Conservation (phyloP, 2,888 invertebrate genomes). For the Drosophila acutilabella region DNA sequence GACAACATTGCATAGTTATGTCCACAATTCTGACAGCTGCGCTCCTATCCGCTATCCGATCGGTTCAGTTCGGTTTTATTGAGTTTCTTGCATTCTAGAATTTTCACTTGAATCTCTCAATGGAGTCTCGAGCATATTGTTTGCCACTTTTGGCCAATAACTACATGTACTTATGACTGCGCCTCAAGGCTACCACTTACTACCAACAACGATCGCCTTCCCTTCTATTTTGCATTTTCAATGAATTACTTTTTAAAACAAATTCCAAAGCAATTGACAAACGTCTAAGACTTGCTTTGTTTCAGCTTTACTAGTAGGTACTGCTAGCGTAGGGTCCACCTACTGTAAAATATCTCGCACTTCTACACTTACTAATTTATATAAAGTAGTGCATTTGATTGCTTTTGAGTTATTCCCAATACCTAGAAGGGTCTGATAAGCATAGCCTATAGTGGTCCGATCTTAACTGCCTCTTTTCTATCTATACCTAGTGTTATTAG, state of each 20-base stretch:
- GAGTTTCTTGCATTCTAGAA: slow-evolving; percentile 14
- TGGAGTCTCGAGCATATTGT: slow-evolving; percentile 26
- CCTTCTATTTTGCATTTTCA: slow-evolving; percentile 1
- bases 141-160: slow-evolving; percentile 23
- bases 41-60: slow-evolving; percentile 23
- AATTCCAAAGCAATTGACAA: neutral
- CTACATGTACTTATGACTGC: slow-evolving; percentile 37
- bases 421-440: no score
- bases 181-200: slow-evolving; percentile 24
- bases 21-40: slow-evolving; percentile 33
- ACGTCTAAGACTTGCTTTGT: no score
- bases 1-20: slow-evolving; percentile 5
- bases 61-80: slow-evolving; percentile 32
- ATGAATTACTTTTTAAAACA: slow-evolving; percentile 3
- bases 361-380: no score
- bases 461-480: no score
- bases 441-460: no score
- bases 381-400: no score
- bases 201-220: neutral
- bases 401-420: no score
- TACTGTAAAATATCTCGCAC: no score
- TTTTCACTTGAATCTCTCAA: slow-evolving; percentile 51
- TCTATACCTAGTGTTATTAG: no score
- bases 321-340: no score
- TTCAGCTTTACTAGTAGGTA: no score